phyloP scores from a whole-genome alignment of 2,888 invertebrate species.

The Coenonympha glycerion region DNA sequence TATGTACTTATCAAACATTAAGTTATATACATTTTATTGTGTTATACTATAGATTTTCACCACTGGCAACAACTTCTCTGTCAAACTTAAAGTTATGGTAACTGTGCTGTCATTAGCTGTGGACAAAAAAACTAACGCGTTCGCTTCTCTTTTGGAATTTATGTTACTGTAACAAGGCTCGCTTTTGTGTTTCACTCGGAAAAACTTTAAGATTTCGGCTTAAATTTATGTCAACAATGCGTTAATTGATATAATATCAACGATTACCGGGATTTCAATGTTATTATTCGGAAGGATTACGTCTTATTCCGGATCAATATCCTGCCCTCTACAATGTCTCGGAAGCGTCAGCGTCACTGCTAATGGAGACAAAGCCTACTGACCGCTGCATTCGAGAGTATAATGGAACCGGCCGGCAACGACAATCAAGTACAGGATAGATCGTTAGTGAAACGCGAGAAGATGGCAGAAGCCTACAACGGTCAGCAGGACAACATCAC shows the following conservation, averaged over 20 bases:
- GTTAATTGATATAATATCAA: constrained; percentile 44
- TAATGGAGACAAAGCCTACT: constrained; percentile 64
- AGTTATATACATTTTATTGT: no score
- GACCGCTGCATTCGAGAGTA: constrained; percentile 72
- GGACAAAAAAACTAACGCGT: constrained; percentile 66
- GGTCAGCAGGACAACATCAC: constrained; percentile 51
- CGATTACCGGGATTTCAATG: constrained; percentile 36
- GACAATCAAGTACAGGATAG: constrained; percentile 52
- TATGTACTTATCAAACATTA: no score
- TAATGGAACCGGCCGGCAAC: constrained; percentile 67
- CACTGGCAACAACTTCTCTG: constrained; percentile 45
- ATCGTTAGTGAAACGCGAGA: constrained; percentile 63
- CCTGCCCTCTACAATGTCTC: constrained; percentile 44
- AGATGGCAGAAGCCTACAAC: constrained; percentile 64
- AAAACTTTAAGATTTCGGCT: constrained; percentile 56
- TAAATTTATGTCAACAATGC: constrained; percentile 64
- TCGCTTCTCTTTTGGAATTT: constrained; percentile 75
- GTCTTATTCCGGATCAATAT: constrained; percentile 62
- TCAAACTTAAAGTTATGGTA: constrained; percentile 58
- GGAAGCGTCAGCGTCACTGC: constrained; percentile 44
- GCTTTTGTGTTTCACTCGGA: constrained; percentile 66
- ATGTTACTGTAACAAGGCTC: constrained; percentile 75
- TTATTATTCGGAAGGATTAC: constrained; percentile 38
- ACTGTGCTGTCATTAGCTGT: constrained; percentile 69
- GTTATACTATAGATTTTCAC: constrained; percentile 5